phyloP scores from a whole-genome alignment of 1,140 invertebrate genomes.

The Homalodisca vitripennis region DNA sequence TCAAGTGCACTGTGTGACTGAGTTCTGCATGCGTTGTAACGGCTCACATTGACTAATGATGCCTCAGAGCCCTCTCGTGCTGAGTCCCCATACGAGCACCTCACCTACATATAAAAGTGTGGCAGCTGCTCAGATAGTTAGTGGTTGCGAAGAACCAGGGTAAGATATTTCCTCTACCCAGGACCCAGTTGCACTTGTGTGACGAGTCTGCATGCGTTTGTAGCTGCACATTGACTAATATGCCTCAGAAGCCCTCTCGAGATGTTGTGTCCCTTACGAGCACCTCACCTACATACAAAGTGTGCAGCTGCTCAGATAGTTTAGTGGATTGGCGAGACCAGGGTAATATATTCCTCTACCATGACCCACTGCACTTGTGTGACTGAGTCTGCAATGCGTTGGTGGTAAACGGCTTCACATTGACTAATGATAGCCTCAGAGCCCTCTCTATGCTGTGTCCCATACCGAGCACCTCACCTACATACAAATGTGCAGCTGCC shows the following conservation, averaged over 20 bases:
- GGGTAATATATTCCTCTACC: neutral
- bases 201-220: neutral
- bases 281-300: constrained; percentile 11
- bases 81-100: constrained; percentile 17
- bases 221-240: neutral
- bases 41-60: neutral
- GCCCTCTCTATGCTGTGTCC: neutral
- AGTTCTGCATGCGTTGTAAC: neutral
- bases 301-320: too few species aligned
- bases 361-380: constrained; percentile 8
- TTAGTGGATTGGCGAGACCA: constrained; percentile 10
- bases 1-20: neutral
- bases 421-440: neutral
- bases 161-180: neutral
- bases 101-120: constrained; percentile 6
- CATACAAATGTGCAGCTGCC: too few species aligned
- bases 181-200: neutral
- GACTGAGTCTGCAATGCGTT: constrained; percentile 1
- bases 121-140: too few species aligned
- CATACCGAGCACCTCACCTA: constrained; percentile 21
- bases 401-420: neutral
- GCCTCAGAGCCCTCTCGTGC: neutral
- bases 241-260: neutral
- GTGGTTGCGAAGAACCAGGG: neutral
- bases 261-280: constrained; percentile 3